These are phyloP conservation scores for Pocillopora grandis DNA, from an alignment of 92 coral and sea anemone species.

Conservation along the genomic window DNA sequence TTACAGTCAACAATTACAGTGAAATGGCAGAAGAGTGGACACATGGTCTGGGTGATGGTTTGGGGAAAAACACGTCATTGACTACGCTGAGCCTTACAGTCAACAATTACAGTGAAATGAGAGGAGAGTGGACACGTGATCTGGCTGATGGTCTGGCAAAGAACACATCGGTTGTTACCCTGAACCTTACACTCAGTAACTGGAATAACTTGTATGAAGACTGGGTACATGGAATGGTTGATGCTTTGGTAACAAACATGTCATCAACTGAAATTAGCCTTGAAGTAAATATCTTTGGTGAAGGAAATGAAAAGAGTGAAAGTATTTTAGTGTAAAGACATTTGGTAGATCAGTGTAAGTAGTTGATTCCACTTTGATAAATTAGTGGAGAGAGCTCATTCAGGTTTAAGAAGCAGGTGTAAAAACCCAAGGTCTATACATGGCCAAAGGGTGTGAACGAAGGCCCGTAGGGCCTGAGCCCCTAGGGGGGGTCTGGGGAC, in stretches of 20 bases:
- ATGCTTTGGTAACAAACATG: background rate
- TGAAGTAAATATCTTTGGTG: too few species aligned
- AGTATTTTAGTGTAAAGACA: too few species aligned
- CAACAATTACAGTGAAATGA: background rate
- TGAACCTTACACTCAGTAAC: background rate
- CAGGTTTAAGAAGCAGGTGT: background rate
- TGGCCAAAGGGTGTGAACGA: too few species aligned
- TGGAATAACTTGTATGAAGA: background rate
- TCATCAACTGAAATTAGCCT: background rate
- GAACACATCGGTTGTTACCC: background rate
- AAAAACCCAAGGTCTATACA: too few species aligned
- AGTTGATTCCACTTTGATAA: too few species aligned
- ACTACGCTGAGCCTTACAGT: background rate
- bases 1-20: background rate
- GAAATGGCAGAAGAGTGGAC: background rate
- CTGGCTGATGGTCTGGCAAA: background rate
- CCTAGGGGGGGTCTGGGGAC: too few species aligned
- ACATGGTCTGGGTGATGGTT: too few species aligned
- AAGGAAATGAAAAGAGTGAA: too few species aligned
- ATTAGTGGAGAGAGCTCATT: background rate
- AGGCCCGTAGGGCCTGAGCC: too few species aligned
- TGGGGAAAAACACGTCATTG: background rate
- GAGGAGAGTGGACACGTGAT: background rate
- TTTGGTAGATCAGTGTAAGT: too few species aligned
- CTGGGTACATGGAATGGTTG: background rate